Evolutionary conservation across 2,113 vertebrate species (phyloP).

Genomic region (Aphyosemion australe): DNA sequence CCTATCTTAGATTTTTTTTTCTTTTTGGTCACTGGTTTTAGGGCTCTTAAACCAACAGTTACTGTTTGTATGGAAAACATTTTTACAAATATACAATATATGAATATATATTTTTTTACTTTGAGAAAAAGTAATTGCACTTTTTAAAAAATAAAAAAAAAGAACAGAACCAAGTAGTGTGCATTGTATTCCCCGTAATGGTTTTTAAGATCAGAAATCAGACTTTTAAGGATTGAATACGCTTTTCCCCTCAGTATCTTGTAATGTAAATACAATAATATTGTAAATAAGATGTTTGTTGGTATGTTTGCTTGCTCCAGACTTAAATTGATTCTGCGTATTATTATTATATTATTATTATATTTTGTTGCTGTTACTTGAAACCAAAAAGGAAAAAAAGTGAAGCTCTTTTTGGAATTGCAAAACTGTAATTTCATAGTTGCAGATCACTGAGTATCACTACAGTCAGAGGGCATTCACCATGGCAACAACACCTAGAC

Average conservation of each 20-base stretch:
- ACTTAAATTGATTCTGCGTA: slow-evolving; percentile 67
- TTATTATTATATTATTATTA: slow-evolving; percentile 33
- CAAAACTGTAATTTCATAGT: slow-evolving; percentile 47
- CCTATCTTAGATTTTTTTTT: slow-evolving; percentile 71
- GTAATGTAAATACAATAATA: slow-evolving; percentile 79
- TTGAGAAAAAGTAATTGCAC: slow-evolving; percentile 83
- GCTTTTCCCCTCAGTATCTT: slow-evolving; percentile 67
- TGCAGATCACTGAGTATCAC: slow-evolving; percentile 52
- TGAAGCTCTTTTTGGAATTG: slow-evolving; percentile 70
- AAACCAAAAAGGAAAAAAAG: slow-evolving; percentile 67
- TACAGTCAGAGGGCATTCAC: slow-evolving; percentile 68
- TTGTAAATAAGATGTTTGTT: slow-evolving; percentile 79
- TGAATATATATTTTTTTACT: slow-evolving; percentile 82
- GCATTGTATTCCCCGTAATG: slow-evolving; percentile 76
- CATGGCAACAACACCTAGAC: slow-evolving; percentile 47
- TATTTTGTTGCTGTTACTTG: slow-evolving; percentile 76
- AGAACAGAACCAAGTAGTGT: slow-evolving; percentile 74
- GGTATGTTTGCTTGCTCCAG: slow-evolving; percentile 76
- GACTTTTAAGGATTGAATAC: slow-evolving; percentile 66
- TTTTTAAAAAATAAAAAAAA: slow-evolving; percentile 67
- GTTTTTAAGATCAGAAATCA: slow-evolving; percentile 69
- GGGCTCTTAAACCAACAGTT: slow-evolving; percentile 77
- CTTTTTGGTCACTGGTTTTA: slow-evolving; percentile 75
- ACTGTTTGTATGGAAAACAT: slow-evolving; percentile 80
- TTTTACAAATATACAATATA: slow-evolving; percentile 83